Conservation (phyloP, 1,140 invertebrate species). For the Uloborus diversus region DNA sequence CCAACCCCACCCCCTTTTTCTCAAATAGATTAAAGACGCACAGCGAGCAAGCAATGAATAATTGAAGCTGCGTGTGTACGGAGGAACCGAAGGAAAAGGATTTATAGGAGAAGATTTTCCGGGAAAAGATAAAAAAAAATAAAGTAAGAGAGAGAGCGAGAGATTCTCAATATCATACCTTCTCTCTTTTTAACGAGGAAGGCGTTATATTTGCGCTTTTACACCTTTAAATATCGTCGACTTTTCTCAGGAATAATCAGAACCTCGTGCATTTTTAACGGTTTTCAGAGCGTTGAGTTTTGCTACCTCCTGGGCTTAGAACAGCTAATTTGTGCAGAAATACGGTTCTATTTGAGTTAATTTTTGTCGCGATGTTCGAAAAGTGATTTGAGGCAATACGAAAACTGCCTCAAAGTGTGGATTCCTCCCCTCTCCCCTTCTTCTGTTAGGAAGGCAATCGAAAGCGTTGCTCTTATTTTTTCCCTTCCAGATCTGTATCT, state of each 20-base stretch:
- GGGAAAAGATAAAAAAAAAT: conserved; percentile 6
- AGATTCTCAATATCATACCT: conserved; percentile 16
- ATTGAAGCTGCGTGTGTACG: conserved; percentile 27
- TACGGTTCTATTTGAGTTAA: conserved; percentile 33
- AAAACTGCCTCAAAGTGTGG: conserved; percentile 5
- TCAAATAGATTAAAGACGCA: conserved; percentile 31
- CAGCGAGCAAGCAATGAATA: conserved; percentile 24
- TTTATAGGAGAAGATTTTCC: not conserved
- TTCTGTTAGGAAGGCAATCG: no score
- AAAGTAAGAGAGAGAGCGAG: not conserved
- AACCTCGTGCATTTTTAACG: conserved; percentile 33
- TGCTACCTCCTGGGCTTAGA: not conserved
- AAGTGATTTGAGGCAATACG: conserved; percentile 13
- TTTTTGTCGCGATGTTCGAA: conserved; percentile 11
- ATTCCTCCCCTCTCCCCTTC: no score
- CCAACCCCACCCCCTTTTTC: not conserved
- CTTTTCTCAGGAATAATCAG: conserved; percentile 6
- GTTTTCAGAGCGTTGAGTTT: not conserved
- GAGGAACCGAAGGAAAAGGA: not conserved
- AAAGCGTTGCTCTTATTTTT: no score
- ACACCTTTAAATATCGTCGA: conserved; percentile 23
- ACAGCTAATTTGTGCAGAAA: conserved; percentile 16
- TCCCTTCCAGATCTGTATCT: no score
- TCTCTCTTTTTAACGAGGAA: conserved; percentile 21
- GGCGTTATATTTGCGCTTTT: conserved; percentile 9